phyloP scores from a whole-genome alignment of 2,113 vertebrate genomes.

The Proteles cristata region DNA sequence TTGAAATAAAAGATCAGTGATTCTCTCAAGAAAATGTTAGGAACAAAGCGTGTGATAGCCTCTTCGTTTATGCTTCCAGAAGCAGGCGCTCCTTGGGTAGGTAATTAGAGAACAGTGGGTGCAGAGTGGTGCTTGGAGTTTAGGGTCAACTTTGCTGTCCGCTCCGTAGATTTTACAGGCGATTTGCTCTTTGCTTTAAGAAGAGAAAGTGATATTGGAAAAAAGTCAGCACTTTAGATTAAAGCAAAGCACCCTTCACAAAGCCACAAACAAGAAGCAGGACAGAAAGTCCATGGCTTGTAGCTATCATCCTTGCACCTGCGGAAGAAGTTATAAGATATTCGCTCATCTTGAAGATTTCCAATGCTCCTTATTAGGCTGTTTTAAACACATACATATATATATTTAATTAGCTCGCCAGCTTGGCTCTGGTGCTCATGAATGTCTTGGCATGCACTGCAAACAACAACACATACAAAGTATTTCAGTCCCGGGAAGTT shows the following conservation, averaged over 20 bases:
- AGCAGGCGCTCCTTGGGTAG: slow-evolving; percentile 90
- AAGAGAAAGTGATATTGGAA: slow-evolving; percentile 94
- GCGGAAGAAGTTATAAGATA: slow-evolving; percentile 92
- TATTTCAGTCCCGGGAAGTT: slow-evolving; percentile 86
- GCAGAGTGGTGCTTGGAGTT: slow-evolving; percentile 90
- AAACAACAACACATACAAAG: slow-evolving; percentile 90
- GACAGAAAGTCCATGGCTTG: slow-evolving; percentile 94
- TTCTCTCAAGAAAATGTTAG: slow-evolving; percentile 85
- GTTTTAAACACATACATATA: slow-evolving; percentile 90
- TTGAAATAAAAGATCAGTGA: slow-evolving; percentile 83
- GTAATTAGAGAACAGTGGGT: slow-evolving; percentile 92
- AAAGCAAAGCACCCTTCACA: slow-evolving; percentile 96
- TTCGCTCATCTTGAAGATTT: slow-evolving; percentile 91
- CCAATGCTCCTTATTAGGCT: slow-evolving; percentile 89
- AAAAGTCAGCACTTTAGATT: slow-evolving; percentile 94
- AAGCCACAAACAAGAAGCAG: slow-evolving; percentile 93
- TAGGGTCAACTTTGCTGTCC: slow-evolving; percentile 93
- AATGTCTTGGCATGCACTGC: slow-evolving; percentile 91
- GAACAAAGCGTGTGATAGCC: slow-evolving; percentile 83
- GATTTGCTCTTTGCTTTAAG: slow-evolving; percentile 94
- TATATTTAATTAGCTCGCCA: slow-evolving; percentile 89
- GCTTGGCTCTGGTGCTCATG: slow-evolving; percentile 89
- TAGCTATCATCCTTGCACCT: slow-evolving; percentile 97
- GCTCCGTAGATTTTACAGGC: slow-evolving; percentile 91
- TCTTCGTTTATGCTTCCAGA: slow-evolving; percentile 87